Percentiles rank a stretch among this genome's conserved stretches.
phyloP scores from a whole-genome alignment of 2,888 invertebrate species.

The Pyrrhosoma nymphula region DNA sequence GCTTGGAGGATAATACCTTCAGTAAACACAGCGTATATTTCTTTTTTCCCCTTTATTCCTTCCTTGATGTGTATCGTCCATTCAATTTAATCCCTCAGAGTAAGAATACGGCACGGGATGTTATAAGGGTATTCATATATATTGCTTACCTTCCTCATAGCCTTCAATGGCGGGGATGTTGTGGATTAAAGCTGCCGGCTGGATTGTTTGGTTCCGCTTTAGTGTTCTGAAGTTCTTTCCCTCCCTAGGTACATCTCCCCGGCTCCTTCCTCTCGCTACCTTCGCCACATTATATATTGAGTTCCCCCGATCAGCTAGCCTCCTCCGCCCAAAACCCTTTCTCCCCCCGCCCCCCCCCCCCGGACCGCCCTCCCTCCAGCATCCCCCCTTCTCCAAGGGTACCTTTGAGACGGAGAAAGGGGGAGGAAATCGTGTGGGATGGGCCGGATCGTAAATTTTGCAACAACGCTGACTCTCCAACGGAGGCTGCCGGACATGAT shows the following conservation, averaged over 20 bases:
- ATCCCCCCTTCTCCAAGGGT: not conserved
- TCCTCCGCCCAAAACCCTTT: not conserved
- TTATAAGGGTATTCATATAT: no score
- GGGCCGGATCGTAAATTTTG: constrained; percentile 42
- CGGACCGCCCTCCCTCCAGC: not conserved
- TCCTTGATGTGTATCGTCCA: not conserved
- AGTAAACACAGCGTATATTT: not conserved
- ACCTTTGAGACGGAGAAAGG: constrained; percentile 42
- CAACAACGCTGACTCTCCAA: constrained; percentile 36
- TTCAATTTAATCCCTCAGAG: not conserved
- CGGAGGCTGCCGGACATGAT: constrained; percentile 28
- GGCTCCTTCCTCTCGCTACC: not conserved
- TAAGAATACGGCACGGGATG: no score
- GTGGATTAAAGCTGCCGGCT: not conserved
- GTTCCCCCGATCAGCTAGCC: constrained; percentile 28
- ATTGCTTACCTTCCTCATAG: not conserved
- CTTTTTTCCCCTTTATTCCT: not conserved
- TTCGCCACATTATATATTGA: constrained; percentile 29
- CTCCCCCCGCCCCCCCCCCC: not conserved
- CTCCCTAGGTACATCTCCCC: not conserved
- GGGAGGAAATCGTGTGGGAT: constrained; percentile 3
- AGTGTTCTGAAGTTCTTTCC: not conserved
- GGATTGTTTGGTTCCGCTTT: constrained; percentile 25
- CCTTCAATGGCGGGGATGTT: not conserved
- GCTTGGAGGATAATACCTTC: no score